Conservation (phyloP, 2,113 vertebrate genomes). For the Stegostoma tigrinum region DNA sequence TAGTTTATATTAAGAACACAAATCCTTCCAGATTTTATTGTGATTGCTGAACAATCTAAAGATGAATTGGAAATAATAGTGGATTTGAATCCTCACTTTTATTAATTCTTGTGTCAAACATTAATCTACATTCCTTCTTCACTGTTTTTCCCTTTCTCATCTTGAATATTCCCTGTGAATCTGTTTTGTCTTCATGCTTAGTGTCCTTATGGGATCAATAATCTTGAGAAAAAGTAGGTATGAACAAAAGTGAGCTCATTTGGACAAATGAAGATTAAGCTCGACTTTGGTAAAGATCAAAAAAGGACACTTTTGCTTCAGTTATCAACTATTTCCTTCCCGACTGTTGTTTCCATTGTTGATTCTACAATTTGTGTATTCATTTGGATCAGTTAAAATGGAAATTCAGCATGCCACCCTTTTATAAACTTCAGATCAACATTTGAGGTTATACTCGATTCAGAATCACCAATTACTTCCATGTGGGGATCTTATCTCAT, state of each 20-base stretch:
- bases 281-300: not conserved
- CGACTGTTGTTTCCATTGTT: not conserved
- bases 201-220: not conserved
- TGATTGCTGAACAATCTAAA: slow-evolving; percentile 7
- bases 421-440: not conserved
- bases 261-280: not conserved
- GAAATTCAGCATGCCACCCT: not conserved
- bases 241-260: not conserved
- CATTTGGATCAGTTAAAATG: not conserved
- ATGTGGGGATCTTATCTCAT: not conserved
- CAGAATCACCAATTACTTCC: not conserved
- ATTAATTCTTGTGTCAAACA: not conserved
- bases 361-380: not conserved
- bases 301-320: not conserved
- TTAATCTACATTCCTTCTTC: not conserved
- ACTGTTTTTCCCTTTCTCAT: not conserved
- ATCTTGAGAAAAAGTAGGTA: not conserved
- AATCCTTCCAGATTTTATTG: not conserved
- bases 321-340: too few relatives aligned
- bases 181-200: not conserved
- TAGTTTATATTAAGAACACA: not conserved
- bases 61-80: not conserved
- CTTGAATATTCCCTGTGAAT: not conserved
- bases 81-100: not conserved
- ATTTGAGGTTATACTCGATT: not conserved